These are phyloP conservation scores for Polyergus mexicanus DNA, from an alignment of 1,140 invertebrate species.

Conservation along the genomic window DNA sequence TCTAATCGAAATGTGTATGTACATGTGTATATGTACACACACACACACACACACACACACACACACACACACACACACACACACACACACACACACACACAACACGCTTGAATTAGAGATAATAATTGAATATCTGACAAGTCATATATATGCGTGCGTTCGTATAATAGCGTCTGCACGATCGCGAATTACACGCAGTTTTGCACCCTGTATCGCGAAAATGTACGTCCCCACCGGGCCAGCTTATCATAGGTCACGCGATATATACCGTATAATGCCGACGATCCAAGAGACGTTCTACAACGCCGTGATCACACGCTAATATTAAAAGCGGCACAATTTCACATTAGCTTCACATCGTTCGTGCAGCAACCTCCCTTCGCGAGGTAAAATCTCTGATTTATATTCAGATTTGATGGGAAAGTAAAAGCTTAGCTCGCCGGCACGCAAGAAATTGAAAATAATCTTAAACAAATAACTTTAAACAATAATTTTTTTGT, in stretches of 20 bases:
- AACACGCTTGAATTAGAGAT: too few species aligned
- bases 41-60: too few species aligned
- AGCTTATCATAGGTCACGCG: conserved; percentile 47
- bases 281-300: conserved; percentile 28
- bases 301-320: conserved; percentile 31
- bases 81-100: too few species aligned
- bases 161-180: conserved; percentile 60
- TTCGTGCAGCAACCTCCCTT: not conserved
- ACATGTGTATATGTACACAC: too few species aligned
- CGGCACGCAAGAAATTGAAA: not conserved
- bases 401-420: conserved; percentile 21
- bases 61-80: too few species aligned
- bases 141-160: not conserved
- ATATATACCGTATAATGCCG: conserved; percentile 34
- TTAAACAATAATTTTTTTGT: not conserved
- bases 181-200: conserved; percentile 53
- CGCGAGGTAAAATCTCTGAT: not conserved
- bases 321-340: conserved; percentile 42
- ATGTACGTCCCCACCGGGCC: conserved; percentile 4
- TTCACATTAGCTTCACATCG: conserved; percentile 52
- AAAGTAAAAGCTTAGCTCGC: not conserved
- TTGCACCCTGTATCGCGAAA: conserved; percentile 47
- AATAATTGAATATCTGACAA: conserved; percentile 1
- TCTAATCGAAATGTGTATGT: too few species aligned
- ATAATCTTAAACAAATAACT: not conserved